Conservation (phyloP, 2,797 vertebrate genomes). For the Yasuhikotakia modesta region DNA sequence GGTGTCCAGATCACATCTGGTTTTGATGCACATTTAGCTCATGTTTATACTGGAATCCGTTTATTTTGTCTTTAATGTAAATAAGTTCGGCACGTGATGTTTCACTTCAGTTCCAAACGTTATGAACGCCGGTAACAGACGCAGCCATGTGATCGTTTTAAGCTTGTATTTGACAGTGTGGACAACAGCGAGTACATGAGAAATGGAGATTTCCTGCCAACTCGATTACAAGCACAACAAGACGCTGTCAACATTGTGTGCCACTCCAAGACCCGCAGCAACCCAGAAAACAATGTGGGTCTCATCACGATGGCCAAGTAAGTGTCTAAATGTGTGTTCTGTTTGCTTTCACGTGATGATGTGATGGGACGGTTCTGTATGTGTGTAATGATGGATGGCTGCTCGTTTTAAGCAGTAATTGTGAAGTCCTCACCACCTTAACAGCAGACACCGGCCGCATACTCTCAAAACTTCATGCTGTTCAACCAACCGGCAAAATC, state of each 20-base stretch:
- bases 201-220: slow-evolving; percentile 95
- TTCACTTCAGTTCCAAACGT: no score
- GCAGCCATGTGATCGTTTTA: no score
- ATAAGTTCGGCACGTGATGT: no score
- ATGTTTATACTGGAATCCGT: no score
- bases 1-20: not conserved
- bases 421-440: slow-evolving; percentile 93
- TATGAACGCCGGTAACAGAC: no score
- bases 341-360: no score
- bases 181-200: slow-evolving; percentile 99
- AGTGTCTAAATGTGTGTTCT: slow-evolving; percentile 44
- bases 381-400: not conserved
- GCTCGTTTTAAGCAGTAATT: slow-evolving; percentile 79
- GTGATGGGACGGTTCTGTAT: no score
- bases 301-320: slow-evolving; percentile 97
- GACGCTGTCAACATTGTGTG: slow-evolving; percentile 99
- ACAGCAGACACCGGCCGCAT: slow-evolving; percentile 95
- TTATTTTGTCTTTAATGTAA: not conserved
- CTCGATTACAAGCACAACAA: slow-evolving; percentile 93
- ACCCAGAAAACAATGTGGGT: slow-evolving; percentile 97
- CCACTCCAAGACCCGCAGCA: slow-evolving; percentile 95
- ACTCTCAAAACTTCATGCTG: slow-evolving; percentile 92
- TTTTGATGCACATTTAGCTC: no score
- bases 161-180: slow-evolving; percentile 80
- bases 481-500: slow-evolving; percentile 90